Evolutionary conservation across 2,797 vertebrate genomes (phyloP).

Genomic region (Morus bassanus): DNA sequence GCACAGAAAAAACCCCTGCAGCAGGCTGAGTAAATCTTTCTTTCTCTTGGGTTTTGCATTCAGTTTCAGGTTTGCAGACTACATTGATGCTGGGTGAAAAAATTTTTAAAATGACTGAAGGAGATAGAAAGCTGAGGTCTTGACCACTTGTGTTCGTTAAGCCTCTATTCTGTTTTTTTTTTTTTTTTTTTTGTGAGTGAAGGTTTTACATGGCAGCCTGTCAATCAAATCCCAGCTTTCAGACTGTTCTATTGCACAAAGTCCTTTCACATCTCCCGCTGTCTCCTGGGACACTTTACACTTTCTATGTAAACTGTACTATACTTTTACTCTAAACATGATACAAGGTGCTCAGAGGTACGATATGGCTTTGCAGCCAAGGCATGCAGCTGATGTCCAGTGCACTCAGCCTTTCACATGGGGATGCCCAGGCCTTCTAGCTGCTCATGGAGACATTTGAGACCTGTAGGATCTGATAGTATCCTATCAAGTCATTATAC

Average conservation of each 20-base stretch:
- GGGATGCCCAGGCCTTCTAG: neutral
- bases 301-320: neutral
- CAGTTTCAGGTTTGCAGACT: neutral
- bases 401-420: neutral
- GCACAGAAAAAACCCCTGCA: neutral
- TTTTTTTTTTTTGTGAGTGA: neutral
- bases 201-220: neutral
- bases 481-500: neutral
- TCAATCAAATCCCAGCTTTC: neutral
- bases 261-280: neutral
- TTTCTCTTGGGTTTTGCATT: neutral
- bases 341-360: neutral
- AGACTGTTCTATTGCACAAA: neutral
- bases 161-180: neutral
- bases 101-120: neutral
- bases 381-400: neutral
- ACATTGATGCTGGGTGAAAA: neutral
- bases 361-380: neutral
- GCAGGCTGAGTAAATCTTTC: neutral
- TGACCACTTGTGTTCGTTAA: neutral
- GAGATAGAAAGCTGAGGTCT: neutral
- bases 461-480: neutral
- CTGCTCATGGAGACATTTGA: neutral
- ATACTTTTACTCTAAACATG: neutral
- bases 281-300: neutral